phyloP scores from a whole-genome alignment of 1,140 invertebrate species.

The Pseudachorutes palmiensis region DNA sequence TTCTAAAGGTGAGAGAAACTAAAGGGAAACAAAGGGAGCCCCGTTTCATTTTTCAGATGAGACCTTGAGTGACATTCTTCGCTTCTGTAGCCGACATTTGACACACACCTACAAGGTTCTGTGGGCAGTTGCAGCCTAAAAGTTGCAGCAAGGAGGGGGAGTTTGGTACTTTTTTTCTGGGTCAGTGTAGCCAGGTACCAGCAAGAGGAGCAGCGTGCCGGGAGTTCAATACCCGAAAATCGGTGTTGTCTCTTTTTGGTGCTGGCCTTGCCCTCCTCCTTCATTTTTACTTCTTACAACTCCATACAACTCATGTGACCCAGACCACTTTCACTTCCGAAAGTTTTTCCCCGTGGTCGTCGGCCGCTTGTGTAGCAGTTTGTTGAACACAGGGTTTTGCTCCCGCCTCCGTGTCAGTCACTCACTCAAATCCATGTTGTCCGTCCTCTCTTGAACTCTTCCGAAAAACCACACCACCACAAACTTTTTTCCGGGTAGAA shows the following conservation, averaged over 20 bases:
- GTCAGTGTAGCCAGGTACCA: background rate
- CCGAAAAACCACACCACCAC: background rate
- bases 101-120: background rate
- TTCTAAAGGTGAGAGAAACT: background rate
- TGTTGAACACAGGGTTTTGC: background rate
- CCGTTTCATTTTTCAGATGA: background rate
- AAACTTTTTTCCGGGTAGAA: background rate
- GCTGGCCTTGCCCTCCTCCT: background rate
- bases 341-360: background rate
- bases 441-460: background rate
- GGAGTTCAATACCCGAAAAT: slow-evolving; percentile 3
- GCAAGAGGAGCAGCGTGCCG: background rate
- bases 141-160: background rate
- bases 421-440: background rate
- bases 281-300: background rate
- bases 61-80: background rate
- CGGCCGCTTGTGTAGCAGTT: background rate
- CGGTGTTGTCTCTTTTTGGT: background rate
- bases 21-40: background rate
- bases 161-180: background rate
- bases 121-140: background rate
- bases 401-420: background rate
- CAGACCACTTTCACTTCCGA: background rate
- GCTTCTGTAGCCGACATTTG: background rate
- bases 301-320: too few relatives aligned